Conservation (phyloP, 2,797 vertebrate genomes). For the Sphaeramia orbicularis region DNA sequence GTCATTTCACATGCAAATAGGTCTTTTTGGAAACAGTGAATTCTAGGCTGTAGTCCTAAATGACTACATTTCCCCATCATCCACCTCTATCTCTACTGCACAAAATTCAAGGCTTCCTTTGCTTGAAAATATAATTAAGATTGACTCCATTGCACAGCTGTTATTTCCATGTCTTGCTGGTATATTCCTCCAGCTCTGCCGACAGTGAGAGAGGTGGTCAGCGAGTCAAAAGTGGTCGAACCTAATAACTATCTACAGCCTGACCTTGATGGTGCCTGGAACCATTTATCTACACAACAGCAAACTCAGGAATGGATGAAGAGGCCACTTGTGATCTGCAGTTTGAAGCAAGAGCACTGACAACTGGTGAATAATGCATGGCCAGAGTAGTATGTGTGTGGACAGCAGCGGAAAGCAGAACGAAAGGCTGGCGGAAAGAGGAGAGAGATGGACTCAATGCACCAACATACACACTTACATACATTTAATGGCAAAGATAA, state of each 20-base stretch:
- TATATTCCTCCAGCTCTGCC: too few relatives aligned
- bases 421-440: conserved; percentile 25
- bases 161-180: too few relatives aligned
- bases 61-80: too few relatives aligned
- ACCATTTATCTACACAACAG: conserved; percentile 35
- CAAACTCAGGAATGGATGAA: conserved; percentile 30
- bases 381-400: conserved; percentile 20
- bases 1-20: too few relatives aligned
- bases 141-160: too few relatives aligned
- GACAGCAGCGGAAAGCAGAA: conserved; percentile 7
- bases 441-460: neutral
- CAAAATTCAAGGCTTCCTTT: too few relatives aligned
- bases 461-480: neutral
- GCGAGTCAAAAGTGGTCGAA: neutral
- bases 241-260: neutral
- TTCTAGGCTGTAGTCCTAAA: too few relatives aligned
- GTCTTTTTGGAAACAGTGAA: too few relatives aligned
- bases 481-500: neutral
- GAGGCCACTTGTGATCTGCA: conserved; percentile 42
- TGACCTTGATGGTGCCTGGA: conserved; percentile 26
- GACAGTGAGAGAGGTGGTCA: neutral
- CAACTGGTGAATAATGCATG: conserved; percentile 62
- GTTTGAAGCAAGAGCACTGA: conserved; percentile 32
- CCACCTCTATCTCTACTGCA: too few relatives aligned
- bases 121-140: too few relatives aligned